Conservation (phyloP, 2,888 invertebrate genomes). For the Sarcophaga subvicina region DNA sequence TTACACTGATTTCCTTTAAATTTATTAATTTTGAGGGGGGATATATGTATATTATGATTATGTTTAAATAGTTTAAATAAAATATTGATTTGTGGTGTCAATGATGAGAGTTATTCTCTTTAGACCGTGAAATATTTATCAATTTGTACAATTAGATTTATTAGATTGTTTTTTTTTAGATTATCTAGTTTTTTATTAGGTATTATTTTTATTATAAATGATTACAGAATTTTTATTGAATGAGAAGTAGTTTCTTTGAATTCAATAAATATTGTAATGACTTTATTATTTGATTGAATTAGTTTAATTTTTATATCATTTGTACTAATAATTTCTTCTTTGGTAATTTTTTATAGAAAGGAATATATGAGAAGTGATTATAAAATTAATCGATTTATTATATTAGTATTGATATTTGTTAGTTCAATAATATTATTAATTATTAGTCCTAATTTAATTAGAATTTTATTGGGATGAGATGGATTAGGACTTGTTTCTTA, state of each 20-base stretch:
- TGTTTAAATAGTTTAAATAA: slow-evolving; percentile 86
- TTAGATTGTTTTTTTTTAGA: slow-evolving; percentile 82
- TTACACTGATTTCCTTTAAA: slow-evolving; percentile 86
- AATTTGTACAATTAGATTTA: slow-evolving; percentile 83
- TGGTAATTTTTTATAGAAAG: slow-evolving; percentile 86
- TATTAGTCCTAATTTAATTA: slow-evolving; percentile 87
- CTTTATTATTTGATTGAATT: slow-evolving; percentile 86
- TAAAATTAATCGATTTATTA: slow-evolving; percentile 85
- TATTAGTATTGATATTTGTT: slow-evolving; percentile 86
- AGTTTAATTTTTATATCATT: slow-evolving; percentile 85
- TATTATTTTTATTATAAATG: slow-evolving; percentile 82
- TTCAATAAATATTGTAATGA: slow-evolving; percentile 82
- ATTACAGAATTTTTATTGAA: slow-evolving; percentile 83
- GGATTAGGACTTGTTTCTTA: slow-evolving; percentile 88
- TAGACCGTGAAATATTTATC: slow-evolving; percentile 83
- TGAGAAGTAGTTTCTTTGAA: slow-evolving; percentile 83
- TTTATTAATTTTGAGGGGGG: slow-evolving; percentile 84
- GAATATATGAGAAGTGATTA: slow-evolving; percentile 85
- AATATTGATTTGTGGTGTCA: slow-evolving; percentile 87
- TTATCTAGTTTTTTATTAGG: slow-evolving; percentile 79
- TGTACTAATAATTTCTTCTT: slow-evolving; percentile 86
- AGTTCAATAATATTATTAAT: slow-evolving; percentile 87
- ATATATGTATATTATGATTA: slow-evolving; percentile 83
- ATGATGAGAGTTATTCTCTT: slow-evolving; percentile 83
- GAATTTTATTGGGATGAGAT: slow-evolving; percentile 88